Evolutionary conservation across 2,888 invertebrate genomes (phyloP).

Genomic region (Heliconius ethilla): DNA sequence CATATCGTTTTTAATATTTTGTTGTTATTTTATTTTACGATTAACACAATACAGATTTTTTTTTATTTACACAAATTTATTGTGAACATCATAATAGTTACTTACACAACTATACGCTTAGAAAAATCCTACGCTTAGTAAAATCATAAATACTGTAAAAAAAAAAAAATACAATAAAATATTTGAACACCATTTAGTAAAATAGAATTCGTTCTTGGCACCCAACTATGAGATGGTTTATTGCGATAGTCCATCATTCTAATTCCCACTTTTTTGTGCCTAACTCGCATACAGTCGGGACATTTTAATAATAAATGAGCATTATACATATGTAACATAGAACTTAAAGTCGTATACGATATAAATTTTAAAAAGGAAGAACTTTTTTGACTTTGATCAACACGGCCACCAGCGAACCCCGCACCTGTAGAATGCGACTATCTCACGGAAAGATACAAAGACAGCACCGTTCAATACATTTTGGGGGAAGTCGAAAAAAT

Average conservation of each 20-base stretch:
- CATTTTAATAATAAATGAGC: conserved; percentile 5
- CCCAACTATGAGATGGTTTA: conserved; percentile 33
- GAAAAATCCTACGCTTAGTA: no score
- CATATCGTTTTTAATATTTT: no score
- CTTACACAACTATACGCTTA: no score
- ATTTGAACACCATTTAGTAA: conserved; percentile 20
- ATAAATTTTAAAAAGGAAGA: conserved; percentile 29
- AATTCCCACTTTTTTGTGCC: conserved; percentile 56
- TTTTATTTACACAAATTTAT: no score
- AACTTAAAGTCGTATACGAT: conserved; percentile 49
- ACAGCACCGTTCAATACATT: conserved; percentile 63
- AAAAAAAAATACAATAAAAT: conserved; percentile 7
- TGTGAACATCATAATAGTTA: no score
- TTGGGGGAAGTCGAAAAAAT: conserved; percentile 59
- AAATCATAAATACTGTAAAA: background rate
- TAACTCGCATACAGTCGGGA: conserved; percentile 4
- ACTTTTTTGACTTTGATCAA: conserved; percentile 58
- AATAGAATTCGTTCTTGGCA: conserved; percentile 34
- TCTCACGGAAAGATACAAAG: conserved; percentile 77
- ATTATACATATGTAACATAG: conserved; percentile 45
- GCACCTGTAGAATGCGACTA: conserved; percentile 78
- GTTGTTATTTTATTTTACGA: no score
- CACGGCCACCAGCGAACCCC: conserved; percentile 70
- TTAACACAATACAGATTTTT: no score
- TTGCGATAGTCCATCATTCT: conserved; percentile 54